Conservation (phyloP, 2,113 vertebrate species). For the Baryphthengus martii region DNA sequence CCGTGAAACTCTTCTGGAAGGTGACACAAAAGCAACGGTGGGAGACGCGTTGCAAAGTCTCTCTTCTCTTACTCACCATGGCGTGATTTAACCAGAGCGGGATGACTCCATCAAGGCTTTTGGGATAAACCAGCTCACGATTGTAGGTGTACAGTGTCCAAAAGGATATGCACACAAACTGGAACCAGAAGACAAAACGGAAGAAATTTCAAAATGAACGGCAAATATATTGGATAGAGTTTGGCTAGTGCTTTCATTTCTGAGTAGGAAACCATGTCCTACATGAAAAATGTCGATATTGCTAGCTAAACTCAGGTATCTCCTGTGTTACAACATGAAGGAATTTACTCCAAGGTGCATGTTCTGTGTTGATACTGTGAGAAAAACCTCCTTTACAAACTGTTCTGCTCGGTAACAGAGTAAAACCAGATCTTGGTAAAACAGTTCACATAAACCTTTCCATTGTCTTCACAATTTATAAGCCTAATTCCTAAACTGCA, state of each 20-base stretch:
- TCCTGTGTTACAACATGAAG: not conserved
- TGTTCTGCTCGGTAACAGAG: not conserved
- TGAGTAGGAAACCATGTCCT: not conserved
- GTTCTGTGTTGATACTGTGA: not conserved
- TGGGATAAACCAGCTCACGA: slow-evolving; percentile 84
- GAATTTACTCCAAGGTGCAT: not conserved
- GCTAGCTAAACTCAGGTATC: not conserved
- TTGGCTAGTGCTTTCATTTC: not conserved
- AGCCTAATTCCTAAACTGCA: not conserved
- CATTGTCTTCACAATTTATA: not conserved
- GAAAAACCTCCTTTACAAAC: not conserved
- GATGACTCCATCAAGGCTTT: slow-evolving; percentile 77
- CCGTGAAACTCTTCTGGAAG: not conserved
- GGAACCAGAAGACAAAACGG: slow-evolving; percentile 24
- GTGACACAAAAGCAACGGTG: not conserved
- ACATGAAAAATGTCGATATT: not conserved
- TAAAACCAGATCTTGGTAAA: not conserved
- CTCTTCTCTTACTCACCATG: slow-evolving; percentile 77
- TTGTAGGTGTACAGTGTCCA: slow-evolving; percentile 85
- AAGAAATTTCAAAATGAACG: not conserved
- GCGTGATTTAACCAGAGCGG: slow-evolving; percentile 87
- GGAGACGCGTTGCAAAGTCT: not conserved
- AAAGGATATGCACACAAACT: slow-evolving; percentile 85
- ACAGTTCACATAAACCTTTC: not conserved
- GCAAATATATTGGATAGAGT: not conserved